Conservation (phyloP, 2,888 invertebrate species). For the Elmis aenea region DNA sequence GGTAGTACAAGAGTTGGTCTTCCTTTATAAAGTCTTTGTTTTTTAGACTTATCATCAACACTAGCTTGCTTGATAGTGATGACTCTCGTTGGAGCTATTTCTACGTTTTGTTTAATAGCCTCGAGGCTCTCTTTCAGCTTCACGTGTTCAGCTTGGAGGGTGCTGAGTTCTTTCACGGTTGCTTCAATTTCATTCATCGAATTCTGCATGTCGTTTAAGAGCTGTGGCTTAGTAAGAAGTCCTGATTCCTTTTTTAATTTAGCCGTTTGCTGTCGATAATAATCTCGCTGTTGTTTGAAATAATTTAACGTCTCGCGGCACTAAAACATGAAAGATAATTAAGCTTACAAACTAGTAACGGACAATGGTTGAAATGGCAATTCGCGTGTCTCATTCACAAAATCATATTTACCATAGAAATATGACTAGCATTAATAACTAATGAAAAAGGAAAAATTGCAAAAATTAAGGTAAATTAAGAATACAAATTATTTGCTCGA, state of each 20-base stretch:
- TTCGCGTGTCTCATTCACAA: too few relatives aligned
- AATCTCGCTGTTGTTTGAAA: conserved; percentile 44
- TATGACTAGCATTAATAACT: too few relatives aligned
- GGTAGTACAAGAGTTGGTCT: conserved; percentile 11
- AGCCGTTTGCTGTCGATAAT: conserved; percentile 42
- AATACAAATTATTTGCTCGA: too few relatives aligned
- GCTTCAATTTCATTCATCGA: conserved; percentile 33
- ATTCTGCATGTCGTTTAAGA: conserved; percentile 50
- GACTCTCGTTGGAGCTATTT: conserved; percentile 7
- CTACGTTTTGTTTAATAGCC: conserved; percentile 22
- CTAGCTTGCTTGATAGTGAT: conserved; percentile 7
- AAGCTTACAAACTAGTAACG: not conserved
- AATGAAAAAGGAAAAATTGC: too few relatives aligned
- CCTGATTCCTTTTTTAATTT: conserved; percentile 47
- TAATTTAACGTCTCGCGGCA: conserved; percentile 40
- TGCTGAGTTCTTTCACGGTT: conserved; percentile 20
- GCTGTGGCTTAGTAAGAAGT: conserved; percentile 48
- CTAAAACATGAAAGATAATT: conserved; percentile 15
- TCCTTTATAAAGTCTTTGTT: conserved; percentile 13
- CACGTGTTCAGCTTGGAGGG: conserved; percentile 21
- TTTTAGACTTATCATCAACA: conserved; percentile 3
- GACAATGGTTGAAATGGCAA: too few relatives aligned
- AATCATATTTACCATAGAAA: too few relatives aligned
- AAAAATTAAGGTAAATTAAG: too few relatives aligned
- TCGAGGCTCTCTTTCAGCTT: conserved; percentile 12